Evolutionary conservation across 2,797 vertebrate species (phyloP).

Genomic region (Scolopax rusticola): DNA sequence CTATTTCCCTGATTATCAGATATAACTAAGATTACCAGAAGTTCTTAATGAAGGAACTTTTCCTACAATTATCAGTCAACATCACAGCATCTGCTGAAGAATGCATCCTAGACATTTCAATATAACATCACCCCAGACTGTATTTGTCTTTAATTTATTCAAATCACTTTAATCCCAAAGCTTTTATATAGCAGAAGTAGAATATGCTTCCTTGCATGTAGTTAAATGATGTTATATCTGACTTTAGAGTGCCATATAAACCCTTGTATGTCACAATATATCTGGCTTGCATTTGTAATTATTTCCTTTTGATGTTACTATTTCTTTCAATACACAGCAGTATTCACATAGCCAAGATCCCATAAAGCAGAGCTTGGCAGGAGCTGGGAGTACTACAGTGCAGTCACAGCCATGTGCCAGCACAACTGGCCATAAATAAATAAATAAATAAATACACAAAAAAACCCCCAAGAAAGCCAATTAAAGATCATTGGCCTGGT

Average conservation of each 20-base stretch:
- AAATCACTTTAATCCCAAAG: neutral
- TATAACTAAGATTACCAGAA: neutral
- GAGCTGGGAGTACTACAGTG: neutral
- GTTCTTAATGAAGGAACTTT: neutral
- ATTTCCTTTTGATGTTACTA: neutral
- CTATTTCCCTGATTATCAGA: neutral
- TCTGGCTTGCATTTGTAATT: neutral
- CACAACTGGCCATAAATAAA: conserved; percentile 11
- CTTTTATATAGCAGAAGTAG: neutral
- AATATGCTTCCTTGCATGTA: neutral
- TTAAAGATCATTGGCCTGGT: neutral
- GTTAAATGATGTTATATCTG: neutral
- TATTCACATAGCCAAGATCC: neutral
- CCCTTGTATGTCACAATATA: neutral
- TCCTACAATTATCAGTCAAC: conserved; percentile 2
- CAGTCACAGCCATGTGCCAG: conserved; percentile 39
- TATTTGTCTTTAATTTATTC: neutral
- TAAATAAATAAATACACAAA: neutral
- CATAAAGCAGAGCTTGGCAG: conserved; percentile 58
- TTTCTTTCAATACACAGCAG: neutral
- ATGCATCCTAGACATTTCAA: neutral
- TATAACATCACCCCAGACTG: neutral
- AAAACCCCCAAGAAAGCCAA: neutral
- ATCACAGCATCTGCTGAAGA: neutral
- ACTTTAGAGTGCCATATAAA: neutral